phyloP scores from a whole-genome alignment of 2,113 vertebrate genomes.

The Paradoxurus hermaphroditus region DNA sequence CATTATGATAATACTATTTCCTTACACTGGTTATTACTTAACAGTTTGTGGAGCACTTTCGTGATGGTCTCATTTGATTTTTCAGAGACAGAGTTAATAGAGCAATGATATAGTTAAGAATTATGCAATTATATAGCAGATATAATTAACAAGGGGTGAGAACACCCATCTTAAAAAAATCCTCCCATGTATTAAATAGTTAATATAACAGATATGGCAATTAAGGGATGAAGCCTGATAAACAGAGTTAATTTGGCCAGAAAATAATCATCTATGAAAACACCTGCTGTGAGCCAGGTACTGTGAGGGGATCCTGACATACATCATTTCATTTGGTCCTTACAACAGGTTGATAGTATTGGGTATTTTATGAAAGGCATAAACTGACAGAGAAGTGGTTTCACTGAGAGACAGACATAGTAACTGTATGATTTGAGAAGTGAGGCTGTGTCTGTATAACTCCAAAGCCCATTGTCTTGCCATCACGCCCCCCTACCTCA shows the following conservation, averaged over 20 bases:
- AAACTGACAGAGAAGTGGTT: neutral
- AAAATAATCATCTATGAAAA: slow-evolving; percentile 9
- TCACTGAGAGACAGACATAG: neutral
- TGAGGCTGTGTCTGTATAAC: neutral
- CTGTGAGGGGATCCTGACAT: neutral
- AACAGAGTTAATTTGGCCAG: neutral
- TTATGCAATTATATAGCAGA: neutral
- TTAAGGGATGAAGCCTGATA: neutral
- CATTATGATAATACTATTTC: neutral
- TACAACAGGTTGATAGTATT: neutral
- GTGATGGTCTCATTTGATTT: neutral
- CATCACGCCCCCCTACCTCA: neutral
- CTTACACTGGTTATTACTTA: neutral
- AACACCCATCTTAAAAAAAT: neutral
- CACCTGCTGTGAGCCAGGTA: neutral
- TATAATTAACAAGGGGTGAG: neutral
- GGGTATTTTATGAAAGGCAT: neutral
- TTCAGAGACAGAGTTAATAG: neutral
- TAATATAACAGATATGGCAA: neutral
- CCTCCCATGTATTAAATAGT: neutral
- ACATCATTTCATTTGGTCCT: neutral
- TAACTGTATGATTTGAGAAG: neutral
- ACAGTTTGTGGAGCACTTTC: neutral
- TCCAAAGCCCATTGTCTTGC: neutral
- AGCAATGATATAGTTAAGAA: neutral